Evolutionary conservation across 2,888 invertebrate genomes (phyloP), one percentile per base, ranked within the genome.

Genomic region (Therioaphis trifolii): DNA sequence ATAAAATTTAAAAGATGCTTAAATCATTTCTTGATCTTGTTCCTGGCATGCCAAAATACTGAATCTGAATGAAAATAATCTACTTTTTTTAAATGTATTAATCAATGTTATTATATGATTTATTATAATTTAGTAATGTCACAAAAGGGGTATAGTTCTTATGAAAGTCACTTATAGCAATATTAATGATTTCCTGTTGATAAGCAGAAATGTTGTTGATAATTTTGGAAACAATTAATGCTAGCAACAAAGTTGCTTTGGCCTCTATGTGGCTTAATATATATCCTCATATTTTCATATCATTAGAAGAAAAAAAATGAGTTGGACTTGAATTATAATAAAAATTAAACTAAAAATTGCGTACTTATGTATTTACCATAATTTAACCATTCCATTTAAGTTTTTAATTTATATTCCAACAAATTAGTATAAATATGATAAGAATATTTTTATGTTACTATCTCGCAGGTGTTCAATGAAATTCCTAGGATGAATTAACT

Each of bases 31-130:
- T 29, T 9, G 11, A 66, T 21, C 4, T 77, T 49, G 35, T 66
- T 77, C 49, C 63, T 66, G 66, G 35, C 49, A 77, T 66, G 21
- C 21, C n/a, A 77, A 66, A 66, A 77, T 66, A 49, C 21, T 63
- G 63, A 43, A 72, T 24, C 12, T 58, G 18, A 61, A 58, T 27
- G 14, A 4, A 40, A 40, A 35, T n/a, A 35, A 55, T 55, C 58
- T 4, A 40, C 4, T 29, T 46, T n/a, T 15, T 15, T 9, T 29
- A 18, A 49, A n/a, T 1, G 12, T 12, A 49, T 66, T 77, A 35
- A 77, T 63, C 9, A 66, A 52, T 66, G 27, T 63, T 49, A 63
- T 49, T 21, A n/a, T 4, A 15, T 75, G 1, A 15, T 74, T 55
- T 43, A 43, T 43, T 43, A n/a, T 63, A 29, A 21, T 18, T 61